These are phyloP conservation scores for Tychaedon coryphoeus DNA, from an alignment of 2,113 vertebrate genomes.

Conservation along the genomic window DNA sequence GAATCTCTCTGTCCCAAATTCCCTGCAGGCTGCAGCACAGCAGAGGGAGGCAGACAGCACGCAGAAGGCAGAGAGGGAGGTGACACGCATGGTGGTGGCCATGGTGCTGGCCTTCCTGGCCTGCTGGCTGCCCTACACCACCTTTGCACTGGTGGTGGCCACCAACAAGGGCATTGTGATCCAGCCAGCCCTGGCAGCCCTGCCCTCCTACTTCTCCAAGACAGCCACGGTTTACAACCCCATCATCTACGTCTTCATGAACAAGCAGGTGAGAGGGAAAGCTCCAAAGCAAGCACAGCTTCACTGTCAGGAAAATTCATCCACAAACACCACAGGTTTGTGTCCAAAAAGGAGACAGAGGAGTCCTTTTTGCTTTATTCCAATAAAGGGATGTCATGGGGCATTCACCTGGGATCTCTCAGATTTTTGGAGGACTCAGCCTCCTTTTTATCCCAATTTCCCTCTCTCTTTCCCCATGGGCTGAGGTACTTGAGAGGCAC, in stretches of 20 bases:
- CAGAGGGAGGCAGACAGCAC: conserved; percentile 54
- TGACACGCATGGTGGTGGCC: conserved; percentile 58
- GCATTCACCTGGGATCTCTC: too few relatives aligned
- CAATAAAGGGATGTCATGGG: too few relatives aligned
- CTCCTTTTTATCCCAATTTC: too few relatives aligned
- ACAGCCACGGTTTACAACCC: conserved; percentile 69
- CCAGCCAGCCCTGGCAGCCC: conserved; percentile 52
- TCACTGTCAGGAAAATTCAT: neutral
- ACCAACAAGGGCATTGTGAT: conserved; percentile 46
- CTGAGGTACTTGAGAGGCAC: too few relatives aligned
- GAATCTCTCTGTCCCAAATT: fast-evolving
- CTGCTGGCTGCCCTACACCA: conserved; percentile 71
- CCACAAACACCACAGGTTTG: too few relatives aligned
- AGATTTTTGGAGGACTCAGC: too few relatives aligned
- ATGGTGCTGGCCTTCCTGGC: conserved; percentile 70
- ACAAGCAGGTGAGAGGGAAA: conserved; percentile 63
- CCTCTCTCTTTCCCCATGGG: too few relatives aligned
- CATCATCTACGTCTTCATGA: conserved; percentile 73
- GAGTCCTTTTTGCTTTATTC: too few relatives aligned
- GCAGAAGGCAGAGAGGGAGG: conserved; percentile 53
- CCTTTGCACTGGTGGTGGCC: conserved; percentile 65
- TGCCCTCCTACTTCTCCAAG: conserved; percentile 75
- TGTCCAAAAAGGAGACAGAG: too few relatives aligned
- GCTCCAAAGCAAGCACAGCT: neutral
- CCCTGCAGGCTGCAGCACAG: neutral